A percentile compares a stretch with the other conserved stretches of the same genome.
These are phyloP conservation scores for Ganaspis brasiliensis DNA, from an alignment of 2,888 invertebrate species.

Conservation along the genomic window DNA sequence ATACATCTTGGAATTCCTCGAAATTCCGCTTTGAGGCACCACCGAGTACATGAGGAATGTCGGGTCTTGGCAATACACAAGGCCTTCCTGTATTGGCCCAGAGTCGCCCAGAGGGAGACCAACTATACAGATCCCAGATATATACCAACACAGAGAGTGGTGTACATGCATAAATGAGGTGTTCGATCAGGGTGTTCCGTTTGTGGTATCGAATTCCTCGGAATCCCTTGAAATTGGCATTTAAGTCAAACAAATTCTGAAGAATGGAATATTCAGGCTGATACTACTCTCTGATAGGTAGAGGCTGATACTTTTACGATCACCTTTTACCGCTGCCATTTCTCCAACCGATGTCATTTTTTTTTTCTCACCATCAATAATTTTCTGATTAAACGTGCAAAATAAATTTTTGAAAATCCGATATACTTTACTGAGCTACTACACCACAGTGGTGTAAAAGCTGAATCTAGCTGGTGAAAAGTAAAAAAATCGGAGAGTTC, in stretches of 20 bases:
- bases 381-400: no score
- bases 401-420: no score
- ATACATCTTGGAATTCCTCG: background rate
- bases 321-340: no score
- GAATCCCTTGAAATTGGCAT: constrained; percentile 59
- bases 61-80: constrained; percentile 48
- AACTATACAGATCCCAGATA: constrained; percentile 58
- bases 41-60: constrained; percentile 62
- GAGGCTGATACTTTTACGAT: no score
- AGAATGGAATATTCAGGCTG: constrained; percentile 17
- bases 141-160: constrained; percentile 49
- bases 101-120: constrained; percentile 59
- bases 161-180: constrained; percentile 62
- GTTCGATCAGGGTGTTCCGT: constrained; percentile 62
- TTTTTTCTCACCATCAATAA: no score
- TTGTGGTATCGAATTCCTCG: constrained; percentile 63
- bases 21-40: constrained; percentile 47
- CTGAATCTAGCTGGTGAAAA: no score
- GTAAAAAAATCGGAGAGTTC: no score
- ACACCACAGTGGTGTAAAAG: no score
- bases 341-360: no score
- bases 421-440: no score
- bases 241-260: constrained; percentile 53
- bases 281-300: no score
- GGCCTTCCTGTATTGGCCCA: constrained; percentile 48